phyloP scores from a whole-genome alignment of 1,140 invertebrate species.

The Mactra quadrangularis region DNA sequence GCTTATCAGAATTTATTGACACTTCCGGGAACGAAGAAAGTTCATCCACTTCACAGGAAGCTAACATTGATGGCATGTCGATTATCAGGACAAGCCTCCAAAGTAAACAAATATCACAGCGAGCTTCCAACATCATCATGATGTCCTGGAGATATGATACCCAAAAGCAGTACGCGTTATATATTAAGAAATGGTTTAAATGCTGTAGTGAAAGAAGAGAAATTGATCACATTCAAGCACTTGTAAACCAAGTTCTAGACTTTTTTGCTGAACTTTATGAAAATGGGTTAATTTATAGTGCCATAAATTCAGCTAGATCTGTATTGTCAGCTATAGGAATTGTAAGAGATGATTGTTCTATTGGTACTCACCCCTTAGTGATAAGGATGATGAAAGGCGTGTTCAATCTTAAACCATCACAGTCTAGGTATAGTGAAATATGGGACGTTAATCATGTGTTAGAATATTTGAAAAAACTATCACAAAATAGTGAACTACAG shows the following conservation, averaged over 20 bases:
- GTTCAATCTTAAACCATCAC: slow-evolving; percentile 50
- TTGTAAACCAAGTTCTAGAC: slow-evolving; percentile 42
- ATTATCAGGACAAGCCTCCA: too few species aligned
- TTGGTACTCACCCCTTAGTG: too few species aligned
- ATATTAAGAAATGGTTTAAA: slow-evolving; percentile 47
- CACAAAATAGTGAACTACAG: background rate
- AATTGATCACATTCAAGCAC: slow-evolving; percentile 17
- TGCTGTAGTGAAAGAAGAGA: slow-evolving; percentile 26
- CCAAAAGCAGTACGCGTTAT: slow-evolving; percentile 58
- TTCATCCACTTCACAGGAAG: too few species aligned
- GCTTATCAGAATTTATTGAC: too few species aligned
- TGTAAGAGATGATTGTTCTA: background rate
- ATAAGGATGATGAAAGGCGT: slow-evolving; percentile 56
- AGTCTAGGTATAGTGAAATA: slow-evolving; percentile 32
- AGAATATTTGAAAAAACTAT: slow-evolving; percentile 20
- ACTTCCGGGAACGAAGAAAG: too few species aligned
- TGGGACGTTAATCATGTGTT: slow-evolving; percentile 56
- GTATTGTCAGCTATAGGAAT: slow-evolving; percentile 31
- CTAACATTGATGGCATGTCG: too few species aligned
- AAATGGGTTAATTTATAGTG: slow-evolving; percentile 33
- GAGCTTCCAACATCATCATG: too few species aligned
- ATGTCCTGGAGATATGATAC: slow-evolving; percentile 53
- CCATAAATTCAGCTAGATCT: slow-evolving; percentile 54
- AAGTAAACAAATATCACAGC: too few species aligned
- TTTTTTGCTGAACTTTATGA: slow-evolving; percentile 39